phyloP scores from a whole-genome alignment of 2,888 invertebrate species.

The Mesochorus sp. region DNA sequence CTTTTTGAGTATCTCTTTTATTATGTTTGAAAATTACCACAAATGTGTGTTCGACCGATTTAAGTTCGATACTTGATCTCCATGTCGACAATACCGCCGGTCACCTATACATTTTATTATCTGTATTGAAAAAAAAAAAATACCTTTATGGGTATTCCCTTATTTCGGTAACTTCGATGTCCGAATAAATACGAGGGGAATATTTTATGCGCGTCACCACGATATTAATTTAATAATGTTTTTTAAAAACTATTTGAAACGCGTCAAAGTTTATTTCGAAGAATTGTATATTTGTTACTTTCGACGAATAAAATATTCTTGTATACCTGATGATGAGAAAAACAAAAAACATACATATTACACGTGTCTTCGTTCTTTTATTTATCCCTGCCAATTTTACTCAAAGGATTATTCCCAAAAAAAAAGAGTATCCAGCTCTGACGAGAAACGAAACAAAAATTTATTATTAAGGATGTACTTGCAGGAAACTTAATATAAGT shows the following conservation, averaged over 20 bases:
- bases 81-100: conserved; percentile 73
- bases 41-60: conserved; percentile 43
- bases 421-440: no score
- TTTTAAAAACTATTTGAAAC: conserved; percentile 43
- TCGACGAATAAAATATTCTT: conserved; percentile 82
- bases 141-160: conserved; percentile 1
- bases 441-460: no score
- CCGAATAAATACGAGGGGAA: not conserved
- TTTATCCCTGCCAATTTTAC: not conserved
- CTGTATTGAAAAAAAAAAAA: conserved; percentile 16
- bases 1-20: no score
- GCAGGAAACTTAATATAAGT: no score
- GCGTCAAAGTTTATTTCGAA: conserved; percentile 77
- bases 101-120: conserved; percentile 39
- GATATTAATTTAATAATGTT: conserved; percentile 62
- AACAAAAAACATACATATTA: conserved; percentile 40
- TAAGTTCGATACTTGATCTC: conserved; percentile 60
- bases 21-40: no score
- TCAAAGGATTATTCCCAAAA: no score
- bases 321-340: conserved; percentile 80
- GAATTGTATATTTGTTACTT: conserved; percentile 82
- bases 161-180: conserved; percentile 40
- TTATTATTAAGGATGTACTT: no score
- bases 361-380: not conserved
- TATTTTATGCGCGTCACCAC: conserved; percentile 22